phyloP scores from a whole-genome alignment of 2,797 vertebrate species.

The Xenops minutus region DNA sequence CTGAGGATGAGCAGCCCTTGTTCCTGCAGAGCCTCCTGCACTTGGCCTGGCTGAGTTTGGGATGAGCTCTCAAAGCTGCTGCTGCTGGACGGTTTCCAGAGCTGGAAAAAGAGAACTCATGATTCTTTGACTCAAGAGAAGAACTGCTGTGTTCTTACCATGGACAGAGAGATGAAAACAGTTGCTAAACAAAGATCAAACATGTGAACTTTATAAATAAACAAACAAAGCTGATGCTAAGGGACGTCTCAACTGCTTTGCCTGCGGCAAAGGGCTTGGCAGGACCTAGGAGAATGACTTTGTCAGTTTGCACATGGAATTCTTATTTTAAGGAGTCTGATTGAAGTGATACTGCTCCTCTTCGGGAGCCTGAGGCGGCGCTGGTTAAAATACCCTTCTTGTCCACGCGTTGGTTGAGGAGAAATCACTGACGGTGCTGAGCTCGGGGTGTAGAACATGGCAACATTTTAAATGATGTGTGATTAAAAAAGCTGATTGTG shows the following conservation, averaged over 20 bases:
- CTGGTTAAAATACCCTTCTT: neutral
- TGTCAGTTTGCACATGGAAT: slow-evolving; percentile 36
- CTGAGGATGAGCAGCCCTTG: neutral
- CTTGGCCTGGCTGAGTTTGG: neutral
- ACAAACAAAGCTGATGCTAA: slow-evolving; percentile 59
- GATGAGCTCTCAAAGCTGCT: neutral
- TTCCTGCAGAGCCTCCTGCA: neutral
- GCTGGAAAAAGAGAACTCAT: slow-evolving; percentile 31
- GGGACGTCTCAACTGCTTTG: slow-evolving; percentile 53
- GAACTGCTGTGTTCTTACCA: slow-evolving; percentile 58
- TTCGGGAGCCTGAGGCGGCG: neutral
- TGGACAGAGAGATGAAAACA: slow-evolving; percentile 58
- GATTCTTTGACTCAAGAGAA: slow-evolving; percentile 55
- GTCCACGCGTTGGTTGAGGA: neutral
- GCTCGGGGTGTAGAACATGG: neutral
- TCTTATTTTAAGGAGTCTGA: slow-evolving; percentile 36
- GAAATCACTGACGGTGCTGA: fast-evolving
- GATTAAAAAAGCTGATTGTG: neutral
- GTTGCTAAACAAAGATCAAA: slow-evolving; percentile 67
- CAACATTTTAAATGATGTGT: neutral
- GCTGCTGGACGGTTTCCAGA: slow-evolving; percentile 39
- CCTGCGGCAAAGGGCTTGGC: slow-evolving; percentile 52
- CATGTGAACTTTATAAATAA: slow-evolving; percentile 58
- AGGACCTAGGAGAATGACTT: slow-evolving; percentile 42
- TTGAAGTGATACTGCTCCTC: slow-evolving; percentile 18